These are phyloP conservation scores for Gallinago jamesoni DNA, from an alignment of 2,113 vertebrate genomes.

Conservation along the genomic window DNA sequence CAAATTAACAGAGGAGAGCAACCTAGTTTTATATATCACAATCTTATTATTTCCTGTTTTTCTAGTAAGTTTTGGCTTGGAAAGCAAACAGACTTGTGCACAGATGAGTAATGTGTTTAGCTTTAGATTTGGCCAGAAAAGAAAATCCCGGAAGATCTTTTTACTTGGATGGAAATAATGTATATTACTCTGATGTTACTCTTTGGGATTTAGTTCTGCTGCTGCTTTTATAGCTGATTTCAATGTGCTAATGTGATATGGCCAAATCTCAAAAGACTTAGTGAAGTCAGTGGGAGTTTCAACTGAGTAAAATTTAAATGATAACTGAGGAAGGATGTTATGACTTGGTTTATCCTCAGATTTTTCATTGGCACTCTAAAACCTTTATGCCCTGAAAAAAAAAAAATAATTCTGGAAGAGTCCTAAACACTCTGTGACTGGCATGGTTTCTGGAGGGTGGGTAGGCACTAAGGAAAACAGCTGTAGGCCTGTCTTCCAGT, in stretches of 20 bases:
- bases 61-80: slow-evolving; percentile 33
- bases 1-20: slow-evolving; percentile 37
- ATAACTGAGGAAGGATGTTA: not conserved
- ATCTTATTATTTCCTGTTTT: slow-evolving; percentile 52
- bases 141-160: not conserved
- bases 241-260: not conserved
- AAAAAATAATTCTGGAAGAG: not conserved
- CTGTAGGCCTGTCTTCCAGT: not conserved
- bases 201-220: not conserved
- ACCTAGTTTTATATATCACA: slow-evolving; percentile 19
- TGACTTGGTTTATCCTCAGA: not conserved
- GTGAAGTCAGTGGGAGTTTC: not conserved
- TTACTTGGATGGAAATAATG: slow-evolving; percentile 35
- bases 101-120: slow-evolving; percentile 54
- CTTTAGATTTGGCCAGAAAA: slow-evolving; percentile 40
- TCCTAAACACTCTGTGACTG: not conserved
- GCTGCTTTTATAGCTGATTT: slow-evolving; percentile 20
- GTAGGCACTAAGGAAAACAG: not conserved
- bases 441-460: not conserved
- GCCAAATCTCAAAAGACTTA: not conserved
- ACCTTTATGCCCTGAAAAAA: not conserved
- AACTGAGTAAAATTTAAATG: not conserved
- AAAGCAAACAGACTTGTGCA: slow-evolving; percentile 23
- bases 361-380: not conserved
- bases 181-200: not conserved